Base-by-base conservation (phyloP, 2,888 invertebrate genomes). In the Dendrolimus pini region DNA sequence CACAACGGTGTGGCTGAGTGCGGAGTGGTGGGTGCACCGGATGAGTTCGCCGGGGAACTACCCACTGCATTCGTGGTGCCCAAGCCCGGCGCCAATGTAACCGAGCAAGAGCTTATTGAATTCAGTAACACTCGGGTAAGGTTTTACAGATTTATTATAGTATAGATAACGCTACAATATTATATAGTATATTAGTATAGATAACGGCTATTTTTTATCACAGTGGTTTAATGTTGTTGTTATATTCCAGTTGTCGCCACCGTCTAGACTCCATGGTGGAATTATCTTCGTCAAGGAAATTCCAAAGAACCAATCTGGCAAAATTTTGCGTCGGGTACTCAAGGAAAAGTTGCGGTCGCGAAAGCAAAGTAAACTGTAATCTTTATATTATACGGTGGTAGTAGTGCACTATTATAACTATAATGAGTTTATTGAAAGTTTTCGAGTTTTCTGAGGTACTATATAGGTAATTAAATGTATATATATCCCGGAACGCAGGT, bases 11-110 rank as follows among this genome's bases (percentile, higher is more conserved):
- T 97, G 53, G 91, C 92, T 61, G 97, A 97, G 78, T 95, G 93
- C 54, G 96, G 95, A 10, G 97, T 97, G 41, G 92, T 96, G 72
- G 97, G 96, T 12, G 80, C 93, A 53, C 94, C 95, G 0, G 92
- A 96, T 75, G 94, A 94, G 70, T 76, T 71, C 42, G 93, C 93
- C 47, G 96, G 96, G 13, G 96, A 96, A 77, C 81, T 95, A 53
- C 94, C 96, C 30, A 78, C 93, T 58, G 96, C 95, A 0, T 96
- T 94, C 78, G 92, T 96, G n/a, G 95, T 95, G 0, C 89, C 88
- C 66, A 93, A 93, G 71, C 85, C 89, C 0, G 91, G 87, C 58
- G 80, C 74, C 1, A 72, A 75, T 0, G 67, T 94, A 53, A 92
- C 89, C 0, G 92, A 91, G 62, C 74, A 89, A 12, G 93, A 94